These are phyloP conservation scores for Trisateles emortualis DNA, from an alignment of 2,888 invertebrate species.

Conservation along the genomic window DNA sequence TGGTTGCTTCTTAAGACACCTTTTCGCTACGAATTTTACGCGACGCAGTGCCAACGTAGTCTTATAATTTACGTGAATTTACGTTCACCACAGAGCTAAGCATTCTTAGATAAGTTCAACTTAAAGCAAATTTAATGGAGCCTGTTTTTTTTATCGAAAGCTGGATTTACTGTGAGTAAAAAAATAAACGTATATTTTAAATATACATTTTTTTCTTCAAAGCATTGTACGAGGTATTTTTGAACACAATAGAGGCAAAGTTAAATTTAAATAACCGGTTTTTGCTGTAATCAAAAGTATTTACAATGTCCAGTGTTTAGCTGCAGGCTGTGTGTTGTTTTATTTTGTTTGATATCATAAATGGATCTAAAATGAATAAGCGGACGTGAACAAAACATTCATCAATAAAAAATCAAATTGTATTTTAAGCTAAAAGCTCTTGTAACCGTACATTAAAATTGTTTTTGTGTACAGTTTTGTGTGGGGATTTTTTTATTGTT, in stretches of 20 bases:
- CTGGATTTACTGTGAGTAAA: slow-evolving; percentile 25
- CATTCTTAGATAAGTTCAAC: slow-evolving; percentile 30
- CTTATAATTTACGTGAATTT: slow-evolving; percentile 49
- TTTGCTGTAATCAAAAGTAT: background rate
- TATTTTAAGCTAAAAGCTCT: background rate
- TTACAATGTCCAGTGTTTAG: background rate
- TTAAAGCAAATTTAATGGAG: slow-evolving; percentile 19
- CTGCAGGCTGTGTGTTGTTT: background rate
- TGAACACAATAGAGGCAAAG: background rate
- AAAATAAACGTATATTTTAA: slow-evolving; percentile 19
- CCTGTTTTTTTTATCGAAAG: slow-evolving; percentile 19
- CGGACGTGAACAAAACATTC: no score
- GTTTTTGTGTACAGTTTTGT: no score
- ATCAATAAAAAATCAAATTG: background rate
- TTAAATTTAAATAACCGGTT: background rate
- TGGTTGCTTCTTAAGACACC: slow-evolving; percentile 11
- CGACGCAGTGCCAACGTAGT: slow-evolving; percentile 38
- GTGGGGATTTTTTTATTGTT: no score
- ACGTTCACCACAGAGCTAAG: slow-evolving; percentile 28
- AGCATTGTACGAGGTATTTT: background rate
- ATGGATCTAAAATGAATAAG: no score
- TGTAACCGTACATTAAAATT: no score
- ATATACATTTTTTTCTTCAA: slow-evolving; percentile 8
- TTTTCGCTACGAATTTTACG: slow-evolving; percentile 36
- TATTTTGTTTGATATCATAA: no score